These are phyloP conservation scores for Clostera curtula DNA, from an alignment of 2,888 invertebrate species.

Conservation along the genomic window DNA sequence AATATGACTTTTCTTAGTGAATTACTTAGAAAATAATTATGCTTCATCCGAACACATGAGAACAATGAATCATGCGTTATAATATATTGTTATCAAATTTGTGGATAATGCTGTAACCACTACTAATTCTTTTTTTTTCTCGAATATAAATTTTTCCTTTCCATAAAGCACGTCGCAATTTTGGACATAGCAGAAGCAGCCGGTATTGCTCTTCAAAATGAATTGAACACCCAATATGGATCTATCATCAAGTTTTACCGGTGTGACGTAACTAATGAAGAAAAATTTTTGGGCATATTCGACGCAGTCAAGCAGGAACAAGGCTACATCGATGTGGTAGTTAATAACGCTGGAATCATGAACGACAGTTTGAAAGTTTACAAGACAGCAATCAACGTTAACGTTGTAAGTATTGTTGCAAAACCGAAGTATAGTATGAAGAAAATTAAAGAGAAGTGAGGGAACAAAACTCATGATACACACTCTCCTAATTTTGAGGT, in stretches of 20 bases:
- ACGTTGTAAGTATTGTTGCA: conserved; percentile 24
- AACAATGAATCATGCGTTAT: too few species aligned
- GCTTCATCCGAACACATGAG: too few species aligned
- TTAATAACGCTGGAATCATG: conserved; percentile 26
- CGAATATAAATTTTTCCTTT: conserved; percentile 6
- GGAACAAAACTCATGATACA: too few species aligned
- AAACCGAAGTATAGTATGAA: not conserved
- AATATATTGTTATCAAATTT: too few species aligned
- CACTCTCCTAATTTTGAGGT: too few species aligned
- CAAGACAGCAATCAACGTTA: conserved; percentile 24
- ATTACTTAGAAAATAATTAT: too few species aligned
- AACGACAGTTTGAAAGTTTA: conserved; percentile 21
- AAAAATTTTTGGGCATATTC: conserved; percentile 17
- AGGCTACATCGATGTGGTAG: conserved; percentile 11
- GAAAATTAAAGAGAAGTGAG: too few species aligned
- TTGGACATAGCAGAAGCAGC: conserved; percentile 29
- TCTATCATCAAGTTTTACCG: conserved; percentile 33
- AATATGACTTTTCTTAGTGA: too few species aligned
- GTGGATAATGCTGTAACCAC: too few species aligned
- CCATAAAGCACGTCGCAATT: conserved; percentile 35
- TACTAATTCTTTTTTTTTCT: not conserved
- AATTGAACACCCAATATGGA: conserved; percentile 32
- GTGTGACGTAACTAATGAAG: conserved; percentile 35
- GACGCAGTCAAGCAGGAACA: conserved; percentile 12
- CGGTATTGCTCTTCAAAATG: conserved; percentile 28